phyloP scores from a whole-genome alignment of 2,113 vertebrate genomes.

The Hypomesus transpacificus region DNA sequence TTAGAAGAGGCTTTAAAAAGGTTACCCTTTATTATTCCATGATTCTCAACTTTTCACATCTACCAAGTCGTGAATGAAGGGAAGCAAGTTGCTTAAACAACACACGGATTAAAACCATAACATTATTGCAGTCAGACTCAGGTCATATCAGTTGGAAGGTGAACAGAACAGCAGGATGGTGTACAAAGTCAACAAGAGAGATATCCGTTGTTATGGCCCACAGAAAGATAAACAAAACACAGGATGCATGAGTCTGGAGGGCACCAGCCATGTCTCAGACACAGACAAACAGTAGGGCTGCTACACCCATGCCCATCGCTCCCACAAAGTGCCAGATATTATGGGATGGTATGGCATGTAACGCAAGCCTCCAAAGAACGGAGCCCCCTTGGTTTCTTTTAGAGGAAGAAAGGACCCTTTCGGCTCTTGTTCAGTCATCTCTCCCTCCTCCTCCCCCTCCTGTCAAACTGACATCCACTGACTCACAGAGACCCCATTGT shows the following conservation, averaged over 20 bases:
- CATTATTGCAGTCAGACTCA: slow-evolving; percentile 16
- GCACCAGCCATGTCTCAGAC: too few species aligned
- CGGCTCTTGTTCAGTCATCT: slow-evolving; percentile 43
- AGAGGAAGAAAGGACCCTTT: slow-evolving; percentile 39
- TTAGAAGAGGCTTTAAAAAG: not conserved
- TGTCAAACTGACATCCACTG: not conserved
- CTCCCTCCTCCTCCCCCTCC: slow-evolving; percentile 30
- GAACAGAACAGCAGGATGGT: too few species aligned
- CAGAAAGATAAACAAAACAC: slow-evolving; percentile 6
- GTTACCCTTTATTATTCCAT: not conserved
- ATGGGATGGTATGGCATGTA: slow-evolving; percentile 28
- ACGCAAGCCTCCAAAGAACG: slow-evolving; percentile 31
- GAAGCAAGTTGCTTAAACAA: slow-evolving; percentile 51
- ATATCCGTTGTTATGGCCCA: too few species aligned
- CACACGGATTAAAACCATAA: slow-evolving; percentile 47
- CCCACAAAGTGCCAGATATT: slow-evolving; percentile 26
- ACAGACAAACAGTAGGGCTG: not conserved
- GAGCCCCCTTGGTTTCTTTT: slow-evolving; percentile 28
- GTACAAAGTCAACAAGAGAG: too few species aligned
- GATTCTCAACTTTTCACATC: not conserved
- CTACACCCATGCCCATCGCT: not conserved
- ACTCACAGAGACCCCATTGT: slow-evolving; percentile 62
- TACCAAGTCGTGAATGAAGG: slow-evolving; percentile 13
- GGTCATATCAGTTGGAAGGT: not conserved
- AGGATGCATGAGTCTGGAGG: not conserved